phyloP scores from a whole-genome alignment of 1,140 invertebrate genomes.

The Meloidogyne chitwoodi region DNA sequence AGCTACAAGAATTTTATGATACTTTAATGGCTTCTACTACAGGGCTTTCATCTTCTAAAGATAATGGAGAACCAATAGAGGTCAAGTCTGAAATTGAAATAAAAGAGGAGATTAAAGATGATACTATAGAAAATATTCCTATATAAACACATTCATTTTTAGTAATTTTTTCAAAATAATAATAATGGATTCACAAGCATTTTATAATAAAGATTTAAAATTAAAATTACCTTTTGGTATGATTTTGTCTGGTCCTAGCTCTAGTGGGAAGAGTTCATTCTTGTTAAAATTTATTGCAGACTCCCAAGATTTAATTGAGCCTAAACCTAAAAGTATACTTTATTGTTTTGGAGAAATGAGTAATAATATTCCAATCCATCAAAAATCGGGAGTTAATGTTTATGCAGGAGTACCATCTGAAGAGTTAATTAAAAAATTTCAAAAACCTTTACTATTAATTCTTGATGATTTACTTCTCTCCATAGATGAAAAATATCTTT shows the following conservation, averaged over 20 bases:
- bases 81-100: too few species aligned
- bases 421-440: neutral
- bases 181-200: too few species aligned
- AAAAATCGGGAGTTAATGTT: constrained; percentile 11
- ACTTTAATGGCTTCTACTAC: neutral
- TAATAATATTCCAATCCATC: too few species aligned
- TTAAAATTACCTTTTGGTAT: too few species aligned
- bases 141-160: too few species aligned
- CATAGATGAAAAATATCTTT: too few species aligned
- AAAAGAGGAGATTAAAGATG: neutral
- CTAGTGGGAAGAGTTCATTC: constrained; percentile 2
- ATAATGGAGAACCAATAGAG: too few species aligned
- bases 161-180: neutral
- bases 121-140: too few species aligned
- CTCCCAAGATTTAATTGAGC: neutral
- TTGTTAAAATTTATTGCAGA: constrained; percentile 24
- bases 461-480: too few species aligned
- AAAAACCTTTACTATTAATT: constrained; percentile 6
- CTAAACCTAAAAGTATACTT: neutral
- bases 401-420: constrained; percentile 15
- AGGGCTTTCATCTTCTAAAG: too few species aligned
- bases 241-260: too few species aligned
- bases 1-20: neutral
- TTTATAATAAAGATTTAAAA: too few species aligned
- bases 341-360: constrained; percentile 14